Evolutionary conservation across 2,797 vertebrate species (phyloP), one percentile per base, ranked within the genome.

Genomic region (Urosaurus nigricauda): DNA sequence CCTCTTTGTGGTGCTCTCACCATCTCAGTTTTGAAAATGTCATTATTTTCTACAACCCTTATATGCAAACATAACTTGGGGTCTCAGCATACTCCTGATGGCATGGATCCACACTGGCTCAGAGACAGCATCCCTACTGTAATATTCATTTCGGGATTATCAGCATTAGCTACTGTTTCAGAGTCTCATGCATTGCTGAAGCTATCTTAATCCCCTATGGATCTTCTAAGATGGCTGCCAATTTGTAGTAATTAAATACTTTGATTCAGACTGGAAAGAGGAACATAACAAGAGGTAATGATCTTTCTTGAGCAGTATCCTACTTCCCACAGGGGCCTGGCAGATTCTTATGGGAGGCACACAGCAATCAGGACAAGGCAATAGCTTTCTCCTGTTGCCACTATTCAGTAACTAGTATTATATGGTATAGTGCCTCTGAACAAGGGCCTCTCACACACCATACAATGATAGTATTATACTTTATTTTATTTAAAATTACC

Each of bases 31-130:
- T 17, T 86, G 6, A 43, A 51, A 91, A 68, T 43, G 43, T 14
- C 26, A 86, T 35, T 77, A 9, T 83, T 93, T 91, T 47, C 47
- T n/a, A 32, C 16, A 47, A 87, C 17, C 53, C 71, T 58, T 51
- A 32, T 51, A 83, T 43, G 16, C 83, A 47, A 79, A 32, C 32
- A 37, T 71, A 47, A 84, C 60, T 14, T 73, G 29, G 47, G 63
- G 13, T 35, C 53, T 73, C 32, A 47, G 75, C 82, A 53, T 16
- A 58, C 14, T 24, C 47, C n/a, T 21, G 8, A 56, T 32, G 19
- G 77, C 63, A 71, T 8, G n/a, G 29, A 78, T 79, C 47, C 47
- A 56, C 19, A n/a, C 24, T 32, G 24, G 40, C 40, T 63, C 37
- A 43, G 5, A 21, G 40, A 32, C 14, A 13, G 35, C 35, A 58